Evolutionary conservation across 30 jellyfish, hydroid and myxozoan genomes (phyloP).

Genomic region (Catostylus mosaicus): DNA sequence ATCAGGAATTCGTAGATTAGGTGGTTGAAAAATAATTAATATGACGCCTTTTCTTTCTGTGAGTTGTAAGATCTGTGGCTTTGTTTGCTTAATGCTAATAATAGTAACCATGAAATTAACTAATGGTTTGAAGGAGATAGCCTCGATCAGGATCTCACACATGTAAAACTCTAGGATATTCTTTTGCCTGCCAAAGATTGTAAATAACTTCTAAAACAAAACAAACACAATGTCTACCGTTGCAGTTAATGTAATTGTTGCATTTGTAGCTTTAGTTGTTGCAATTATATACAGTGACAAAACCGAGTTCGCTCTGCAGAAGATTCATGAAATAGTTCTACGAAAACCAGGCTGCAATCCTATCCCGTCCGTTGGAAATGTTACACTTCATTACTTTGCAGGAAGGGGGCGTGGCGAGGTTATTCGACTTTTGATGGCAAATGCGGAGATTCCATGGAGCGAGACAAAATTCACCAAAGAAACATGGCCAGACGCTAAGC

Average conservation of each 20-base stretch:
- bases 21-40: too few relatives aligned
- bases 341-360: constrained; percentile 96
- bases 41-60: too few relatives aligned
- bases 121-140: too few relatives aligned
- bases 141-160: too few relatives aligned
- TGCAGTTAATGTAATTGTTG: constrained; percentile 67
- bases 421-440: constrained; percentile 86
- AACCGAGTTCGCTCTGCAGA: constrained; percentile 72
- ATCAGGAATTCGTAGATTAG: too few relatives aligned
- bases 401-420: constrained; percentile 93
- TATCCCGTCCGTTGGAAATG: constrained; percentile 81
- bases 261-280: constrained; percentile 63
- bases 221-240: constrained; percentile 29
- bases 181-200: too few relatives aligned
- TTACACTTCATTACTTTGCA: constrained; percentile 88
- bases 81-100: too few relatives aligned
- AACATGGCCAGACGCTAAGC: constrained; percentile 81
- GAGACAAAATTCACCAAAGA: constrained; percentile 80
- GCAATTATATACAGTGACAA: constrained; percentile 86
- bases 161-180: too few relatives aligned
- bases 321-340: constrained; percentile 73
- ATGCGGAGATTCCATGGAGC: constrained; percentile 68
- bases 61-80: too few relatives aligned
- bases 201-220: too few relatives aligned
- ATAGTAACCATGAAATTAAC: too few relatives aligned